A percentile compares a stretch with the other conserved stretches of the same genome.
Evolutionary conservation across 2,888 invertebrate genomes (phyloP).

Genomic region (Branchipolynoe longqiensis): DNA sequence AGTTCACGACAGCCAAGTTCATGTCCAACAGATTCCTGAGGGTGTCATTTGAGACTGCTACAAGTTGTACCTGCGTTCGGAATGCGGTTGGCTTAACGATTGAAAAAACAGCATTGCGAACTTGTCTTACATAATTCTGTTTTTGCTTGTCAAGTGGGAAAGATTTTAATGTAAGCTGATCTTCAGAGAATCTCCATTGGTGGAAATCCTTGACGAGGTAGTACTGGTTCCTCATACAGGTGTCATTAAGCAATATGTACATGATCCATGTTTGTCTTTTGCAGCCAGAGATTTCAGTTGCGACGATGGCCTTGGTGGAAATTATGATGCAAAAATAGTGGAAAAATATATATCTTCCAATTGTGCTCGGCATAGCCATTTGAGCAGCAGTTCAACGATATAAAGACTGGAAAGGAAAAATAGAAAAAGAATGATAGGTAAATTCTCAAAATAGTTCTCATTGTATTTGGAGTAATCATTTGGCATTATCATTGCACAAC

Average conservation of each 20-base stretch:
- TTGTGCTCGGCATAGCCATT: too few species aligned
- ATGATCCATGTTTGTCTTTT: not conserved
- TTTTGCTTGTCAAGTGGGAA: slow-evolving; percentile 75
- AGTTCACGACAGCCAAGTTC: slow-evolving; percentile 63
- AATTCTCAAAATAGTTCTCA: too few species aligned
- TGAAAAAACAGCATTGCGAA: slow-evolving; percentile 84
- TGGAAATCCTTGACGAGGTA: not conserved
- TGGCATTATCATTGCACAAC: too few species aligned
- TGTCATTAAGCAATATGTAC: not conserved
- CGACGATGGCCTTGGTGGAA: too few species aligned
- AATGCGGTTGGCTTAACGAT: slow-evolving; percentile 72
- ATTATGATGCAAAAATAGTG: too few species aligned
- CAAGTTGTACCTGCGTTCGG: slow-evolving; percentile 67
- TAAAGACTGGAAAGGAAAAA: too few species aligned
- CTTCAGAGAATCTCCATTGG: slow-evolving; percentile 22
- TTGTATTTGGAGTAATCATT: too few species aligned
- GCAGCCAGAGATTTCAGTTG: too few species aligned
- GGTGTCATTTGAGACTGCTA: slow-evolving; percentile 69
- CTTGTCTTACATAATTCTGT: slow-evolving; percentile 83
- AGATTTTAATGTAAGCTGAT: slow-evolving; percentile 61
- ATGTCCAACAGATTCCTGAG: slow-evolving; percentile 73
- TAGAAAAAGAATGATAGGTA: too few species aligned
- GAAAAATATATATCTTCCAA: too few species aligned
- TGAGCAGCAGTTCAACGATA: too few species aligned
- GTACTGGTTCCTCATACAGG: not conserved